Conservation (phyloP, 2,888 invertebrate genomes). For the Keiferia lycopersicella region DNA sequence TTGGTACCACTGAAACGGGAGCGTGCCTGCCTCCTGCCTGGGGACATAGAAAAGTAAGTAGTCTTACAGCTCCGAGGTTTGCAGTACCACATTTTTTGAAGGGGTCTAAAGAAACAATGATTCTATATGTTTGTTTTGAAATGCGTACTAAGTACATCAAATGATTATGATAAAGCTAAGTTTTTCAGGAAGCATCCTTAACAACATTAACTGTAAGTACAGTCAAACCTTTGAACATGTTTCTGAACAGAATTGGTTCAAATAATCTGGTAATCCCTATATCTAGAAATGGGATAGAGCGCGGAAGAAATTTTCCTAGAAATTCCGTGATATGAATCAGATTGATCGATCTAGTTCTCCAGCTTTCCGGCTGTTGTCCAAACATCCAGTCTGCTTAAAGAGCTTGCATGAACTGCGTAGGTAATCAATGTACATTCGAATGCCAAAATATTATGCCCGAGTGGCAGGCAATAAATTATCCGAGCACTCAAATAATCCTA, state of each 20-base stretch:
- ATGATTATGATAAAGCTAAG: too few species aligned
- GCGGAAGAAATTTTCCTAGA: slow-evolving; percentile 15
- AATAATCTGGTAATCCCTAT: background rate
- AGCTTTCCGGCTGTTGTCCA: slow-evolving; percentile 12
- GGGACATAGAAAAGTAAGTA: background rate
- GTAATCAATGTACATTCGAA: slow-evolving; percentile 27
- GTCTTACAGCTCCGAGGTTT: background rate
- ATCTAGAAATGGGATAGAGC: background rate
- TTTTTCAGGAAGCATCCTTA: too few species aligned
- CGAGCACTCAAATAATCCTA: background rate
- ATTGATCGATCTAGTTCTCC: slow-evolving; percentile 2
- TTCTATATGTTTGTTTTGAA: too few species aligned
- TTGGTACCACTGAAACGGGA: background rate
- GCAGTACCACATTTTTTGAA: too few species aligned
- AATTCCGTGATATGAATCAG: slow-evolving; percentile 1
- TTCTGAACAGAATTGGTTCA: background rate
- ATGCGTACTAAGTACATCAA: too few species aligned
- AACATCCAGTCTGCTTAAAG: slow-evolving; percentile 18
- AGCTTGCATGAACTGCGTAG: slow-evolving; percentile 20
- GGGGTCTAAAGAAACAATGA: too few species aligned
- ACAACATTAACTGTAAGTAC: too few species aligned
- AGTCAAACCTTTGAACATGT: too few species aligned
- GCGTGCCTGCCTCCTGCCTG: background rate
- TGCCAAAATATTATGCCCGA: slow-evolving; percentile 26
- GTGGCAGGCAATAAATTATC: slow-evolving; percentile 26